Evolutionary conservation across 2,888 invertebrate genomes (phyloP), one percentile per base, ranked within the genome.

Genomic region (Hydropsyche betteni): DNA sequence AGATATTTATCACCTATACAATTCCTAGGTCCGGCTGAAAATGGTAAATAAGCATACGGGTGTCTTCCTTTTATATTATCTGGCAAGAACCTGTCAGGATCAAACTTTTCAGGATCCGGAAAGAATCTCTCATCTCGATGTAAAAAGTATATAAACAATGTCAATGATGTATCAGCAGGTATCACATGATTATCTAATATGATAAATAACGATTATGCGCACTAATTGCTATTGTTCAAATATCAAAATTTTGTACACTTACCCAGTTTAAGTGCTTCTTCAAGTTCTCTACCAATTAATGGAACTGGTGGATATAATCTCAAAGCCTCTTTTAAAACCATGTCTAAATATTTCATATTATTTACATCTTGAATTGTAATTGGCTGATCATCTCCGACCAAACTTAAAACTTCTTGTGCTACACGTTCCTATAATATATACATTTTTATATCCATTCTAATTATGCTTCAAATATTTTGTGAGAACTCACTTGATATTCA

Each of bases 291-390:
- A 2, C 81, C 81, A n/a, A 85, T 83, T 74, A 83, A 81, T 2
- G 84, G 83, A 4, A 84, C 84, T 74, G 83, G 83, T 0, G 85
- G 84, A 77, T 83, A 84, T 2, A 85, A 78, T 44, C 85, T 79
- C 10, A 85, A 78, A 33, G 83, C 79, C 80, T 85, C 85, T 78
- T 84, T 85, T 55, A 85, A 83, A 16, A 83, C 82, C 64, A 83
- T 80, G 71, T 84, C 84, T 70, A 84, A 79, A 79, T 83, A 84
- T 76, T 83, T 82, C 83, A 84, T 81, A 76, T 83, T 81, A 5
- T 80, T 78, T 4, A 84, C 70, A 78, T 85, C 84, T 70, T 82
- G 77, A 7, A 82, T 79, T 3, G 83, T 82, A 14, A 83, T 81
- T 8, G 80, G 80, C 36, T 82, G 81, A 24, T 82, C 81, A 0